Evolutionary conservation across 2,888 invertebrate genomes (phyloP).

Genomic region (Augochlorella aurata): DNA sequence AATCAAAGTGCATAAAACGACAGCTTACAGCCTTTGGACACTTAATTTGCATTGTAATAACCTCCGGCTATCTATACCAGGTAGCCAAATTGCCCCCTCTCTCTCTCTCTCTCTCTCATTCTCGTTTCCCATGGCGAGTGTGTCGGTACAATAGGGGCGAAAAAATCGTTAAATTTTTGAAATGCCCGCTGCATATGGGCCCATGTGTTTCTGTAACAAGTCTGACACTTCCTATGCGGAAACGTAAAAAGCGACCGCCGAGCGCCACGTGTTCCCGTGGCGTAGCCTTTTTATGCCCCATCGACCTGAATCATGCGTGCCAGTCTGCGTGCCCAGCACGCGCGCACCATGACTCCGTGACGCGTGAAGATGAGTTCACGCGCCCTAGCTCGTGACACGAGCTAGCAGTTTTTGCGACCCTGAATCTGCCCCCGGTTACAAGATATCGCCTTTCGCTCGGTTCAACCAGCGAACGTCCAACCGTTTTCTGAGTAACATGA

Average conservation of each 20-base stretch:
- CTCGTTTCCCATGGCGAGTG: background rate
- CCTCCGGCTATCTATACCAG: background rate
- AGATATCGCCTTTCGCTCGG: constrained; percentile 45
- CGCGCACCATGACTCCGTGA: constrained; percentile 24
- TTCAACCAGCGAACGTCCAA: constrained; percentile 19
- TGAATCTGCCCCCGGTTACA: constrained; percentile 29
- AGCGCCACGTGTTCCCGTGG: constrained; percentile 64
- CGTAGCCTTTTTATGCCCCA: constrained; percentile 64
- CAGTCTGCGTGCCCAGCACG: constrained; percentile 22
- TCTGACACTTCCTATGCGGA: constrained; percentile 55
- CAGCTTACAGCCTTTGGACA: background rate
- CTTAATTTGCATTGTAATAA: background rate
- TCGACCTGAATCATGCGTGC: constrained; percentile 41
- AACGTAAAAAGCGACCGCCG: constrained; percentile 60
- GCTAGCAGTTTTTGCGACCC: constrained; percentile 40
- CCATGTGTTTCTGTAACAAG: constrained; percentile 17
- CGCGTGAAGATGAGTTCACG: constrained; percentile 17
- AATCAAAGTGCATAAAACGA: background rate
- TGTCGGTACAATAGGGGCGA: background rate
- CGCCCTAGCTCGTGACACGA: constrained; percentile 45
- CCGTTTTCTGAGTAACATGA: background rate
- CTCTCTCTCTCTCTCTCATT: too few relatives aligned
- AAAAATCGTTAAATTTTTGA: constrained; percentile 7
- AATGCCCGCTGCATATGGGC: background rate
- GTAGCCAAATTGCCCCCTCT: background rate